phyloP scores from a whole-genome alignment of 2,888 invertebrate species.

The Chloromyia formosa region DNA sequence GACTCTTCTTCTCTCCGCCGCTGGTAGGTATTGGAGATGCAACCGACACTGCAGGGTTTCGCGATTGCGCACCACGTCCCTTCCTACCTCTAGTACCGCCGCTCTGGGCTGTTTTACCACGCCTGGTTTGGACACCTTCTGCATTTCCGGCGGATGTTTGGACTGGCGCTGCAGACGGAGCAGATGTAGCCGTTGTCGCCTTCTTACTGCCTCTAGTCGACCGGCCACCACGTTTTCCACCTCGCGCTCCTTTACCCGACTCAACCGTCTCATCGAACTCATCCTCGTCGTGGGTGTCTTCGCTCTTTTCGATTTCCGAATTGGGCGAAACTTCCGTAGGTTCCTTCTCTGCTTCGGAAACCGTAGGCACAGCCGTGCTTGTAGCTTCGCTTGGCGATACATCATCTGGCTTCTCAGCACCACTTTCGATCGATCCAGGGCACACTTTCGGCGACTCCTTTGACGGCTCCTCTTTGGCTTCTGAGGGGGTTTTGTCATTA shows the following conservation, averaged over 20 bases:
- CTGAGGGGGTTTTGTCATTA: slow-evolving; percentile 8
- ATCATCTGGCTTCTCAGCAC: slow-evolving; percentile 44
- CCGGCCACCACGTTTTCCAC: slow-evolving; percentile 57
- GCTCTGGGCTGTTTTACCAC: slow-evolving; percentile 58
- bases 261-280: slow-evolving; percentile 56
- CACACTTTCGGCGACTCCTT: background rate
- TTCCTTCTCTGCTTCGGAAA: slow-evolving; percentile 44
- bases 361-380: background rate
- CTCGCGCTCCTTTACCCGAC: slow-evolving; percentile 53
- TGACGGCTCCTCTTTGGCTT: slow-evolving; percentile 33
- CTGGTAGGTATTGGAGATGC: slow-evolving; percentile 51
- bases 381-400: slow-evolving; percentile 41
- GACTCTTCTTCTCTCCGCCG: slow-evolving; percentile 64
- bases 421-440: slow-evolving; percentile 9
- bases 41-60: slow-evolving; percentile 23
- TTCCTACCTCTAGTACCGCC: slow-evolving; percentile 56
- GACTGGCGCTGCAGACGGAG: background rate
- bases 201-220: slow-evolving; percentile 52
- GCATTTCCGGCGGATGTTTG: slow-evolving; percentile 49
- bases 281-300: slow-evolving; percentile 59
- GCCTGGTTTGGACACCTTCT: slow-evolving; percentile 68
- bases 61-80: slow-evolving; percentile 60
- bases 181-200: background rate
- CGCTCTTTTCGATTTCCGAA: slow-evolving; percentile 43
- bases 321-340: slow-evolving; percentile 4